Evolutionary conservation across 2,888 invertebrate species (phyloP).

Genomic region (Subacronicta megacephala): DNA sequence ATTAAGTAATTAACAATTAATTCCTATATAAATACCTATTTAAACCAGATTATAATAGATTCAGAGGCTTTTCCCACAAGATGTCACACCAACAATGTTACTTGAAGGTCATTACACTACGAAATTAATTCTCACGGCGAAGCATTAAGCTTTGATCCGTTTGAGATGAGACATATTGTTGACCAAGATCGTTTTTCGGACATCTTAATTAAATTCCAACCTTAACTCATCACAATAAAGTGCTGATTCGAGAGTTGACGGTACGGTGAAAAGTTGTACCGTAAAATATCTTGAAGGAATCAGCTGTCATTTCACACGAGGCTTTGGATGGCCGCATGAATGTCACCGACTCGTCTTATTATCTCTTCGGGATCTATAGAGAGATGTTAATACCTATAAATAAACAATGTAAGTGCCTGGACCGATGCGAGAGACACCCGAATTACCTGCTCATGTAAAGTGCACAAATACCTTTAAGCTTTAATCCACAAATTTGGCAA

Average conservation of each 20-base stretch:
- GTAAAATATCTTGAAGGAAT: constrained; percentile 74
- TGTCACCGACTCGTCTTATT: constrained; percentile 63
- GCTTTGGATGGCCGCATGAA: constrained; percentile 74
- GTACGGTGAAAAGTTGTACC: constrained; percentile 47
- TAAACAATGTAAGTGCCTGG: constrained; percentile 36
- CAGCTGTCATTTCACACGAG: constrained; percentile 84
- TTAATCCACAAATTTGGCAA: not conserved
- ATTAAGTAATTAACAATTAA: constrained; percentile 46
- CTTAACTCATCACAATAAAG: constrained; percentile 54
- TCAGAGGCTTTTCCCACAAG: constrained; percentile 71
- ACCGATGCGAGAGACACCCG: constrained; percentile 1
- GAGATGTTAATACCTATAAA: constrained; percentile 41
- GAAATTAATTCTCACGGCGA: constrained; percentile 85
- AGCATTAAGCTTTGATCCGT: constrained; percentile 77
- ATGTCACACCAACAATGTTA: constrained; percentile 74
- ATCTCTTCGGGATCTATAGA: constrained; percentile 47
- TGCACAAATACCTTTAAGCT: constrained; percentile 8
- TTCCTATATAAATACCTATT: constrained; percentile 49
- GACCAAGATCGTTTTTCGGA: constrained; percentile 54
- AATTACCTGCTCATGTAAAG: constrained; percentile 13
- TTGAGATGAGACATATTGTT: constrained; percentile 75
- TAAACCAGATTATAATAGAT: constrained; percentile 62
- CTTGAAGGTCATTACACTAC: constrained; percentile 80
- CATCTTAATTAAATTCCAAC: constrained; percentile 37
- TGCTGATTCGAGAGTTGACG: constrained; percentile 21